Percentiles rank a stretch among this genome's conserved stretches.
phyloP scores from a whole-genome alignment of 2,113 vertebrate genomes.

The Callorhinus ursinus region DNA sequence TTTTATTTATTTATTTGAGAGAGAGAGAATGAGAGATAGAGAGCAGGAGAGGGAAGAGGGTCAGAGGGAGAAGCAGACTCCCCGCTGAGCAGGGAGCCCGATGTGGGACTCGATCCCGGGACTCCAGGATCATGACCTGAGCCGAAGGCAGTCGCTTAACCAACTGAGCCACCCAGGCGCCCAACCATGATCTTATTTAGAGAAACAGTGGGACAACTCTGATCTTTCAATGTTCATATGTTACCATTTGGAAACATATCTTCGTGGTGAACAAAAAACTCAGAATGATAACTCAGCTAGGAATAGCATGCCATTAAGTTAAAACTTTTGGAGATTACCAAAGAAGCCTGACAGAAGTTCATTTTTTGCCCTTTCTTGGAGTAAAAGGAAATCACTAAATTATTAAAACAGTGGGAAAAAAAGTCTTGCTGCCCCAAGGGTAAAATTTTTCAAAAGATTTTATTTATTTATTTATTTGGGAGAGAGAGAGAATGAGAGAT shows the following conservation, averaged over 20 bases:
- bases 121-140: too few species aligned
- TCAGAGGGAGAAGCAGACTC: too few species aligned
- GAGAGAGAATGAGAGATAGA: too few species aligned
- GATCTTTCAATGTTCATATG: not conserved
- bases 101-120: too few species aligned
- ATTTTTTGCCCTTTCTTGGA: not conserved
- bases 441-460: not conserved
- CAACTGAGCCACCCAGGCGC: too few species aligned
- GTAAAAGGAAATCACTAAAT: not conserved
- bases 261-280: not conserved
- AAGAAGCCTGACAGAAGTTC: not conserved
- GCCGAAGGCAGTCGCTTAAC: too few species aligned
- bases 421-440: slow-evolving; percentile 36
- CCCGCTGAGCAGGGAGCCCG: too few species aligned
- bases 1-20: too few species aligned
- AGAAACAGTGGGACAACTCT: not conserved
- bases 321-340: not conserved
- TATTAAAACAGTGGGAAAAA: not conserved
- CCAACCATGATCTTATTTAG: not conserved
- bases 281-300: not conserved
- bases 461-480: too few species aligned
- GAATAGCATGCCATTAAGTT: not conserved
- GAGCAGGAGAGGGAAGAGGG: too few species aligned
- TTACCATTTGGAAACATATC: not conserved
- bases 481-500: too few species aligned